A percentile compares a stretch with the other conserved stretches of the same genome.
Conservation (phyloP, 2,888 invertebrate genomes). For the Candidula unifasciata region DNA sequence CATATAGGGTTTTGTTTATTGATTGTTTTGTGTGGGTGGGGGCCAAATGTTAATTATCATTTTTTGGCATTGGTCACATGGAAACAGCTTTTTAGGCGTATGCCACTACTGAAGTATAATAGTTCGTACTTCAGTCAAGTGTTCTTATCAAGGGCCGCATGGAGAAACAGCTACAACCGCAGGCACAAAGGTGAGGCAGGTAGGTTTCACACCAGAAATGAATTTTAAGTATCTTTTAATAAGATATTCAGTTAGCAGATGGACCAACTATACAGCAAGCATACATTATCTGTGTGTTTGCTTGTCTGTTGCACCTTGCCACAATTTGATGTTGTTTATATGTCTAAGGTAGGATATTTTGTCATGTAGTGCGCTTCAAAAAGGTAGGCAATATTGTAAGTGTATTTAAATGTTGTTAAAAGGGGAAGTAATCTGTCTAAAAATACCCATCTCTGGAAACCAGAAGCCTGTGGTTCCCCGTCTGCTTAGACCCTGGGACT, state of each 20-base stretch:
- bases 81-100: constrained; percentile 35
- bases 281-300: too few species aligned
- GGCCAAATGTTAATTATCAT: background rate
- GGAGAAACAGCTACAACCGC: constrained; percentile 42
- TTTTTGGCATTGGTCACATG: constrained; percentile 6
- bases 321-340: too few species aligned
- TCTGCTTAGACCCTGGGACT: too few species aligned
- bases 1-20: background rate
- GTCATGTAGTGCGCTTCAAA: too few species aligned
- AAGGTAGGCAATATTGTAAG: too few species aligned
- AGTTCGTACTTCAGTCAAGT: constrained; percentile 34
- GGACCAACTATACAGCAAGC: too few species aligned
- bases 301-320: too few species aligned
- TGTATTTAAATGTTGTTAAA: too few species aligned
- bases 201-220: constrained; percentile 2
- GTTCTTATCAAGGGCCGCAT: constrained; percentile 29
- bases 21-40: background rate
- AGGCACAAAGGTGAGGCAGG: constrained; percentile 22
- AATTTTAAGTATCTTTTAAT: background rate
- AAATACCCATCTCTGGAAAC: too few species aligned
- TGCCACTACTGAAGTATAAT: constrained; percentile 30
- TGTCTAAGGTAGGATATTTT: too few species aligned
- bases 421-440: too few species aligned
- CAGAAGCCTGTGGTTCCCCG: too few species aligned
- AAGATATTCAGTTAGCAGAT: background rate